phyloP scores from a whole-genome alignment of 2,797 vertebrate species.

The Champsocephalus gunnari region DNA sequence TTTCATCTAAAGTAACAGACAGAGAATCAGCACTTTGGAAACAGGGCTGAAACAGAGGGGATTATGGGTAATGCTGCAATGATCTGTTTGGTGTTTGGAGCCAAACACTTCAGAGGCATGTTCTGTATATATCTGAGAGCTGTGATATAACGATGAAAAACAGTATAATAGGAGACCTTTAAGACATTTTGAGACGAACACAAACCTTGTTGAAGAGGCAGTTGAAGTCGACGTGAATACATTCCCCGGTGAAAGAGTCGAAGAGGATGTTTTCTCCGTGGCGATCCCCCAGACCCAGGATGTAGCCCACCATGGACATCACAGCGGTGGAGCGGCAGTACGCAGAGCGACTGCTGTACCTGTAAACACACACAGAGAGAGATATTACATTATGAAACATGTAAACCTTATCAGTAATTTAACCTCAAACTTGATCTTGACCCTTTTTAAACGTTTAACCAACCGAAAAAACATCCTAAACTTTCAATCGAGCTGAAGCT shows the following conservation, averaged over 20 bases:
- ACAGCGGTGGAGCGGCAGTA: slow-evolving; percentile 97
- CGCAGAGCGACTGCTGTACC: slow-evolving; percentile 97
- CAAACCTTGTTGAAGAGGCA: slow-evolving; percentile 98
- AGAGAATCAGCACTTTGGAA: no score
- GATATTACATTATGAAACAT: background rate
- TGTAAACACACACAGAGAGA: slow-evolving; percentile 56
- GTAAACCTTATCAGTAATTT: background rate
- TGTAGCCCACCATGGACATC: slow-evolving; percentile 99
- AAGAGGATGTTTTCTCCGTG: slow-evolving; percentile 98
- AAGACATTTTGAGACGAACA: background rate
- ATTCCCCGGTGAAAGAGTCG: slow-evolving; percentile 96
- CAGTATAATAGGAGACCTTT: no score
- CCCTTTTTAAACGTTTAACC: background rate
- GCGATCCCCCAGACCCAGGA: slow-evolving; percentile 96
- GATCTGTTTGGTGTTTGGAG: no score
- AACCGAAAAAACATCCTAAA: background rate
- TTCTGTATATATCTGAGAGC: no score
- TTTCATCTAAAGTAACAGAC: no score
- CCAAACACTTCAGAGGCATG: no score
- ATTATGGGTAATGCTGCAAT: no score
- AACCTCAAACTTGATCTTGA: background rate
- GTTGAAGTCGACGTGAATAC: slow-evolving; percentile 99
- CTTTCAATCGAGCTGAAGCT: background rate
- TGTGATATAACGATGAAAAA: no score
- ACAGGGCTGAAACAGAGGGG: no score